Evolutionary conservation across 2,797 vertebrate genomes (phyloP), one percentile per base, ranked within the genome.

Genomic region (Acridotheres tristis): DNA sequence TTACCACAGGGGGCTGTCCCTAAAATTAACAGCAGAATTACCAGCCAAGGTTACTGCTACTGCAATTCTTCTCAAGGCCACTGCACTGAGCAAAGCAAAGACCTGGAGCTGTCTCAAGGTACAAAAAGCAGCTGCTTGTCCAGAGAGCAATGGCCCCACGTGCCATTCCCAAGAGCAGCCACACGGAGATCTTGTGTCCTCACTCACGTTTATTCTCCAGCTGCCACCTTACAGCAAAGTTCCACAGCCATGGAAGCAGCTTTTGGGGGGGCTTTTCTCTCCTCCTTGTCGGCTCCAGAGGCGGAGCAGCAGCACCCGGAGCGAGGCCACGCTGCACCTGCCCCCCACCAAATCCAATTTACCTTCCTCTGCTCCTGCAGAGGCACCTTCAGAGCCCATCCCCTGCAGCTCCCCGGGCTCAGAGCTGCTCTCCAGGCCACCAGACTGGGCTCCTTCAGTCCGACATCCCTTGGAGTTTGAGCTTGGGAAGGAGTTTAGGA

Each of bases 331-430:
- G 2, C 57, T 13, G 61, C 68, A 6, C 17, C 59, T 32, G 48
- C 48, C 55, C 48, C 54, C 34, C 15, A 1, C 11, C 3, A 10
- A 9, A 2, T 0, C n/a, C 5, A 1, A 15, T 59, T 97, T 94
- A 99, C 99, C 99, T 98, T 99, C 98, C 54, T 98, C 98, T 7
- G 97, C 94, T 61, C 92, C 98, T 16, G 97, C 97, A 62, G 98
- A 97, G 17, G 97, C 58, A 25, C 97, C 98, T 58, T 99, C 99
- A 21, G 98, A 89, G 30, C 98, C 80, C 34, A 96, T 30, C 20
- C 90, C 94, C 65, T 97, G 97, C 89, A 97, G 90, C 54, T 98
- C 97, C 26, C 94, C 96, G 5, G 95, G 30, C 94, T 98, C 98
- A 32, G 96, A 90, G 74, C 83, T 96, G 93, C 94, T 97, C 85